Base-by-base conservation (phyloP, 2,888 invertebrate species). In the Panopea generosa region DNA sequence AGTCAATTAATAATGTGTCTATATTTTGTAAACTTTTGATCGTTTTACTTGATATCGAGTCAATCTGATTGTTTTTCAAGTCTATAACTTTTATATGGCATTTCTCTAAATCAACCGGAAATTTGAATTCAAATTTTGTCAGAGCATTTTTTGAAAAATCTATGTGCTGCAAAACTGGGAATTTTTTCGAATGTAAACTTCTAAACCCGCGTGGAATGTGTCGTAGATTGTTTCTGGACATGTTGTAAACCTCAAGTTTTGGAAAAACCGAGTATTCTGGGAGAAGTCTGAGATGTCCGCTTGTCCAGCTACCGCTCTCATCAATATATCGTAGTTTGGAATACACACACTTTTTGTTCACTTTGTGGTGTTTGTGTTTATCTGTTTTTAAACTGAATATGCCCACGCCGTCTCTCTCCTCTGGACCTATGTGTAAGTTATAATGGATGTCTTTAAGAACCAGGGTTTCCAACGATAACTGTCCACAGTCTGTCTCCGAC, bases 401-500 rank as follows among this genome's bases (percentile, higher is more conserved):
- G 0, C 40, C 40, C 14, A 60, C 22, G 1, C 49, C 47, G 29
- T 72, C 59, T 20, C 77, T 53, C 14, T 77, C 81, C 59, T 75
- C 77, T 14, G 77, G 74, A 14, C 67, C 33, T 18, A 75, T 69
- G 49, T 77, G 70, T 1, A 75, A 24, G 40, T 81, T 69, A 26
- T 69, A 81, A 66, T 77, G 81, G 9, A 81, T 57, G 24, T 69
- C 66, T 52, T 68, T 61, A 9, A 81, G 53, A 16, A 72, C 66
- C 16, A 81, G 43, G n/a, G 27, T 65, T 26, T 81, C 74, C 16
- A 81, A 27, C 1, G 77, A 62, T 3, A 75, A 24, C 26, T 74
- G 81, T 4, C 81, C 81, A 66, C 81, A 81, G 43, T 81, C 77
- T 4, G 81, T 71, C 18, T 74, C 75, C n/a, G 26, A 27, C n/a